A percentile compares a stretch with the other conserved stretches of the same genome.
Evolutionary conservation across 2,888 invertebrate species (phyloP).

Genomic region (Cephus pulcher): DNA sequence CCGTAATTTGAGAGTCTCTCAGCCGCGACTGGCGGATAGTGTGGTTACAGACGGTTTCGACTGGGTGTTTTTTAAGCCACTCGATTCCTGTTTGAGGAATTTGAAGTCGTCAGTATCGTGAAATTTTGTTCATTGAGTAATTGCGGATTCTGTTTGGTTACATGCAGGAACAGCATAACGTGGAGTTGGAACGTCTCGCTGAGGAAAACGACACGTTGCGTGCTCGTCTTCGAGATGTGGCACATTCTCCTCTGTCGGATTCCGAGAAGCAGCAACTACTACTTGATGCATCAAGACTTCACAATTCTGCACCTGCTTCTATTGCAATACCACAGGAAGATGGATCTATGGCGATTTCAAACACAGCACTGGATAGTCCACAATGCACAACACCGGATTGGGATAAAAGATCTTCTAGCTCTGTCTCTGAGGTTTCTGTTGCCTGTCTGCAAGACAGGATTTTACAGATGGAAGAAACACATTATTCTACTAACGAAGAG

Average conservation of each 20-base stretch:
- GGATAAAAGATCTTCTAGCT: constrained; percentile 92
- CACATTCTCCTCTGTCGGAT: constrained; percentile 85
- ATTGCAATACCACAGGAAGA: constrained; percentile 69
- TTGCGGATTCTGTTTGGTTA: neutral
- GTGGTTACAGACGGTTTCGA: neutral
- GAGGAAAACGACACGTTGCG: constrained; percentile 83
- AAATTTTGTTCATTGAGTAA: neutral
- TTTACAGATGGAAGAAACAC: constrained; percentile 92
- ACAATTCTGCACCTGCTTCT: constrained; percentile 85
- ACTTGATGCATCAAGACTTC: constrained; percentile 77
- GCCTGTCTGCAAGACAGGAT: constrained; percentile 94
- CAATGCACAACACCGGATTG: constrained; percentile 86
- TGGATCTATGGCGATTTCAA: constrained; percentile 28
- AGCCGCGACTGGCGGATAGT: neutral
- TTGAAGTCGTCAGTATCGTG: neutral
- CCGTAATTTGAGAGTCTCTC: neutral
- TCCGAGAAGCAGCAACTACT: constrained; percentile 85
- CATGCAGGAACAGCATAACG: constrained; percentile 71
- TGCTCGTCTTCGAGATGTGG: constrained; percentile 81
- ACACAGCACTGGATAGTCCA: constrained; percentile 67
- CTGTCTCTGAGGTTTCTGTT: constrained; percentile 89
- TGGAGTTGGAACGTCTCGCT: constrained; percentile 75
- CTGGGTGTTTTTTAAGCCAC: neutral
- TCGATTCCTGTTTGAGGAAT: neutral
- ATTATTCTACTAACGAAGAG: constrained; percentile 89